Conservation (phyloP, 2,797 vertebrate species). For the Scomberomorus guttatus region DNA sequence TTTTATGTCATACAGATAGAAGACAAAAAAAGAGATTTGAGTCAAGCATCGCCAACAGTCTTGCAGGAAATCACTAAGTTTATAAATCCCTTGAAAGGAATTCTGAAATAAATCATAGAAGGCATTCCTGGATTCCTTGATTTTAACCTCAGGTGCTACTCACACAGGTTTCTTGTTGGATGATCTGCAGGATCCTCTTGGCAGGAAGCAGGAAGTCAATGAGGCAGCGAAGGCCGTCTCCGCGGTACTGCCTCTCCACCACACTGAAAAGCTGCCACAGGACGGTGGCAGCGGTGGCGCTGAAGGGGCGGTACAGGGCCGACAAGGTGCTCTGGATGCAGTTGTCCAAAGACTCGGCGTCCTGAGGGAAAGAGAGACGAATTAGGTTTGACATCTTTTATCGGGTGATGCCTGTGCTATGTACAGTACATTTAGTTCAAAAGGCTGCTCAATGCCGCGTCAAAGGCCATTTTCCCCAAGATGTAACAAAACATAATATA, state of each 20-base stretch:
- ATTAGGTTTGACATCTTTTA: background rate
- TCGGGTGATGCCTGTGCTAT: background rate
- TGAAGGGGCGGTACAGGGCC: constrained; percentile 88
- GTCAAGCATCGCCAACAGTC: constrained; percentile 7
- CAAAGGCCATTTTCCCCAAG: background rate
- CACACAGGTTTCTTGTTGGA: constrained; percentile 89
- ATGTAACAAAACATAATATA: constrained; percentile 1
- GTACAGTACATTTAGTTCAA: too few relatives aligned
- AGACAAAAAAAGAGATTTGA: background rate
- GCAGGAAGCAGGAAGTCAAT: constrained; percentile 89
- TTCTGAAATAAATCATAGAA: constrained; percentile 27
- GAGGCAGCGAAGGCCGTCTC: constrained; percentile 90
- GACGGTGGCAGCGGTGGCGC: constrained; percentile 87
- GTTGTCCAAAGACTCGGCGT: constrained; percentile 89
- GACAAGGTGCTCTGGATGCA: constrained; percentile 89
- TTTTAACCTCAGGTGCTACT: constrained; percentile 74
- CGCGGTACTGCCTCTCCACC: constrained; percentile 88
- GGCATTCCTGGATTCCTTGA: constrained; percentile 18
- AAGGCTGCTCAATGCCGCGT: background rate
- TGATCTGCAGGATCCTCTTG: constrained; percentile 86
- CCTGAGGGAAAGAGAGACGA: constrained; percentile 68
- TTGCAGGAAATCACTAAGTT: constrained; percentile 20
- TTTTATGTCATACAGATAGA: background rate
- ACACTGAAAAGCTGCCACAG: constrained; percentile 91
- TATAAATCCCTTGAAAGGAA: constrained; percentile 20